A percentile compares a stretch with the other conserved stretches of the same genome.
Conservation (phyloP, 23 tunicate genomes). For the Pegea sp. region DNA sequence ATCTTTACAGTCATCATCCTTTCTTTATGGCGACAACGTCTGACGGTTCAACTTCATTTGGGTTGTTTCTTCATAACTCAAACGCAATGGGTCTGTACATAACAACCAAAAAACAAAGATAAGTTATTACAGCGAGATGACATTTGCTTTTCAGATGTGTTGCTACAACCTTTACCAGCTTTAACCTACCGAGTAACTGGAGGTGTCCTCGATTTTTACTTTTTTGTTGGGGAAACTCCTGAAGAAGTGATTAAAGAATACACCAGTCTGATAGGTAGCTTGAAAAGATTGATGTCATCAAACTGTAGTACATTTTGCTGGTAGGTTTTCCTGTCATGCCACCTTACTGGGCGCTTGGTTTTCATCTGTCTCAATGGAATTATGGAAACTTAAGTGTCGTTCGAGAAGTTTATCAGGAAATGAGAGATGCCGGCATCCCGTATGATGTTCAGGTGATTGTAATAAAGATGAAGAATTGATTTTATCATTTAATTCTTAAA, state of each 20-base stretch:
- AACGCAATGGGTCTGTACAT: conserved; percentile 75
- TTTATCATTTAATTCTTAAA: neutral
- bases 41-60: conserved; percentile 55
- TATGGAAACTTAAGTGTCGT: conserved; percentile 61
- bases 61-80: conserved; percentile 85
- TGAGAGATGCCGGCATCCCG: conserved; percentile 87
- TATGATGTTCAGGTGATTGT: conserved; percentile 66
- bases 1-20: conserved; percentile 81
- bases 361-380: conserved; percentile 85
- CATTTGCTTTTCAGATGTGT: conserved; percentile 32
- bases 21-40: conserved; percentile 64
- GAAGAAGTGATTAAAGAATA: conserved; percentile 61
- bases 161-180: conserved; percentile 66
- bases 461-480: neutral
- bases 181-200: conserved; percentile 81
- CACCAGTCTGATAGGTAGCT: conserved; percentile 40
- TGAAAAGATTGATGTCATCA: no score
- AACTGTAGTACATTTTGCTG: no score
- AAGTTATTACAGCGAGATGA: neutral
- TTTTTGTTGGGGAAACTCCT: conserved; percentile 79
- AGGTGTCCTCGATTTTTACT: conserved; percentile 85
- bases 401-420: conserved; percentile 61
- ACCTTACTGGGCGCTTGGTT: conserved; percentile 95
- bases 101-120: neutral
- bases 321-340: conserved; percentile 81